Evolutionary conservation across 1,140 invertebrate genomes (phyloP).

Genomic region (Lepidurus couesii): DNA sequence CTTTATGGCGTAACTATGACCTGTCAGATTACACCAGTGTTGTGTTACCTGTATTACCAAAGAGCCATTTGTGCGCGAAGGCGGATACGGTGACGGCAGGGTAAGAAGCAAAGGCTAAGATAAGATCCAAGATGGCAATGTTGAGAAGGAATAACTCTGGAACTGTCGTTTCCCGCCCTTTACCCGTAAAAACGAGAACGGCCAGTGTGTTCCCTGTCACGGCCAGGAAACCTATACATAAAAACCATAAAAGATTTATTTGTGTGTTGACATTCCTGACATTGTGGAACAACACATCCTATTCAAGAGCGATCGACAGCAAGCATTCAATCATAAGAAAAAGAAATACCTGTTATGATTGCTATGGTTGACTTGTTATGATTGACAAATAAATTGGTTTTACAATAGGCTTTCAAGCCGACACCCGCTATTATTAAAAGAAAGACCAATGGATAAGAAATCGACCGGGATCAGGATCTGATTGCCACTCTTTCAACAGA

Average conservation of each 20-base stretch:
- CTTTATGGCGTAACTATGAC: too few relatives aligned
- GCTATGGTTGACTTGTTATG: background rate
- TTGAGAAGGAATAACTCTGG: conserved; percentile 39
- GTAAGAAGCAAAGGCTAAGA: conserved; percentile 40
- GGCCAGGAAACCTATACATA: conserved; percentile 25
- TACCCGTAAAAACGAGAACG: conserved; percentile 24
- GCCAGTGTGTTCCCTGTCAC: conserved; percentile 27
- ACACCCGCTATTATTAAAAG: too few relatives aligned
- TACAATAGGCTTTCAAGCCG: too few relatives aligned
- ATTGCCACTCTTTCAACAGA: too few relatives aligned
- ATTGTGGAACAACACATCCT: background rate
- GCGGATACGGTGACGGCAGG: conserved; percentile 39
- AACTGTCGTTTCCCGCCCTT: conserved; percentile 22
- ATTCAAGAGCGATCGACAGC: background rate
- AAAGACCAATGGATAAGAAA: too few relatives aligned
- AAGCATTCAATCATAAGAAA: background rate
- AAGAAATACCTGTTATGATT: background rate
- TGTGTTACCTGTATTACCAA: conserved; percentile 36
- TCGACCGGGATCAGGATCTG: too few relatives aligned
- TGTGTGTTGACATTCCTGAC: background rate
- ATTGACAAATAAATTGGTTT: background rate
- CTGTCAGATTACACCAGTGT: background rate
- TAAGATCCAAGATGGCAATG: conserved; percentile 40
- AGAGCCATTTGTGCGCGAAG: conserved; percentile 40
- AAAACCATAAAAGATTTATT: background rate